phyloP scores from a whole-genome alignment of 1,140 invertebrate genomes.

The Oedothorax gibbosus region DNA sequence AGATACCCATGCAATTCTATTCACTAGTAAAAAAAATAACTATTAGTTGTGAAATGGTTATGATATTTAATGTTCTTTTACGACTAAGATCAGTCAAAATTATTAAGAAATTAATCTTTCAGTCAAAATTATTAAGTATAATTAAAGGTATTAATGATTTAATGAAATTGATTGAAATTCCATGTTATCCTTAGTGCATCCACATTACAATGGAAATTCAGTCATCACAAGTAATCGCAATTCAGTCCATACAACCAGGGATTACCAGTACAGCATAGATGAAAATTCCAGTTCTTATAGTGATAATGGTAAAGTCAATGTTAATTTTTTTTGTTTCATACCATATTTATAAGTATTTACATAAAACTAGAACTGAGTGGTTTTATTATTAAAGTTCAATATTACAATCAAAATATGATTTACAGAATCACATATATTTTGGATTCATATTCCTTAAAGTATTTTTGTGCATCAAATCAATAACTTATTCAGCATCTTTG shows the following conservation, averaged over 20 bases:
- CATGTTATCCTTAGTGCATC: conserved; percentile 16
- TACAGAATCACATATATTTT: too few relatives aligned
- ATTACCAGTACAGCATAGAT: conserved; percentile 28
- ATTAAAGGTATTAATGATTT: background rate
- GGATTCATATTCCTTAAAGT: too few relatives aligned
- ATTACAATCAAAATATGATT: too few relatives aligned
- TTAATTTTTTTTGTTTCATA: background rate
- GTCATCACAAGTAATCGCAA: conserved; percentile 41
- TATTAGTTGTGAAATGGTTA: background rate
- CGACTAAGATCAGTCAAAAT: too few relatives aligned
- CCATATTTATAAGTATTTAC: too few relatives aligned
- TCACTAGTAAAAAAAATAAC: background rate
- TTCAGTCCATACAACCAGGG: conserved; percentile 21
- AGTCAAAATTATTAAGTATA: background rate
- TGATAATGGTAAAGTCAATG: conserved; percentile 40
- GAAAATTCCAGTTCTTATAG: conserved; percentile 44
- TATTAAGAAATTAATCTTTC: too few relatives aligned
- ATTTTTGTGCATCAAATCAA: too few relatives aligned
- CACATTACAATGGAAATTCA: conserved; percentile 43
- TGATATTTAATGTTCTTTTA: background rate
- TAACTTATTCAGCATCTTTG: too few relatives aligned
- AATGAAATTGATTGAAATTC: background rate
- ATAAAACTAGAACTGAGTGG: too few relatives aligned
- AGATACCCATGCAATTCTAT: background rate
- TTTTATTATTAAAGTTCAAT: too few relatives aligned